A percentile compares a stretch with the other conserved stretches of the same genome.
phyloP scores from a whole-genome alignment of 2,888 invertebrate genomes.

The Nezara viridula region DNA sequence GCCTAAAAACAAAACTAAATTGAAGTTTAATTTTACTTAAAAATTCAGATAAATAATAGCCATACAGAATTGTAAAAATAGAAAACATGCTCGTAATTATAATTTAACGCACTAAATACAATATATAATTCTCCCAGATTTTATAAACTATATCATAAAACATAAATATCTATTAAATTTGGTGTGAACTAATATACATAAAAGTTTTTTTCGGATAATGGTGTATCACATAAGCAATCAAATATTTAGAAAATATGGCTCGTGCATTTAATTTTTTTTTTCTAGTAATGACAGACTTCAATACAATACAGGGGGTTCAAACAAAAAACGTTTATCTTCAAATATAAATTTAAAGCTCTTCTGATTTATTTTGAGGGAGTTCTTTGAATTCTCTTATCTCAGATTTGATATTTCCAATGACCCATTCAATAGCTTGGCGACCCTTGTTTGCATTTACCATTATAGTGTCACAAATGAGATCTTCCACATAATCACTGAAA shows the following conservation, averaged over 20 bases:
- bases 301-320: not conserved
- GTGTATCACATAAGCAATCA: too few relatives aligned
- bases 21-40: not conserved
- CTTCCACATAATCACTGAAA: constrained; percentile 94
- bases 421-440: constrained; percentile 97
- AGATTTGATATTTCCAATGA: constrained; percentile 90
- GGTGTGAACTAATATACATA: not conserved
- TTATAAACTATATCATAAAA: not conserved
- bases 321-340: too few relatives aligned
- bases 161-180: not conserved
- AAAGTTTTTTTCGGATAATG: too few relatives aligned
- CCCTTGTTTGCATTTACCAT: constrained; percentile 95
- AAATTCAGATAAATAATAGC: not conserved
- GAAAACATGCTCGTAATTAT: not conserved
- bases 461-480: constrained; percentile 87
- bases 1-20: too few relatives aligned
- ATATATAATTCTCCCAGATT: not conserved
- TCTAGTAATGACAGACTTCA: too few relatives aligned
- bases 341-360: not conserved
- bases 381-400: constrained; percentile 79
- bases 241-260: too few relatives aligned
- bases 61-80: not conserved
- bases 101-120: not conserved
- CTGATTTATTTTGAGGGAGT: not conserved
- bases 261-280: not conserved